Evolutionary conservation across 2,797 vertebrate species (phyloP).

Genomic region (Neosalanx taihuensis): DNA sequence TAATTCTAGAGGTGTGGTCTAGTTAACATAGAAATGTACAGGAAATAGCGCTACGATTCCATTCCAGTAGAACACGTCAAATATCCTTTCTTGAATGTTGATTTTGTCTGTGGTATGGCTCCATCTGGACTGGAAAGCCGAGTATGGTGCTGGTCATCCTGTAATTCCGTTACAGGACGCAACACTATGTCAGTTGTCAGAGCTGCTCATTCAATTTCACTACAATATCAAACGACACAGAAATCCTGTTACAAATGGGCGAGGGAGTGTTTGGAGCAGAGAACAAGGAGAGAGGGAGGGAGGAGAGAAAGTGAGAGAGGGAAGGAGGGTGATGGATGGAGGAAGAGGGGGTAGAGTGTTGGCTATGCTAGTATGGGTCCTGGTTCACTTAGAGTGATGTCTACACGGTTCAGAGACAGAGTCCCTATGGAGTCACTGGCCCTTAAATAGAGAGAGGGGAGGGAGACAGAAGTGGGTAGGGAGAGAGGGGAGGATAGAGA

Average conservation of each 20-base stretch:
- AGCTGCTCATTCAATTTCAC: slow-evolving; percentile 42
- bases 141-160: slow-evolving; percentile 26
- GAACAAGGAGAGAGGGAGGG: neutral
- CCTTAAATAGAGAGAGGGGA: slow-evolving; percentile 27
- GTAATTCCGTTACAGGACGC: slow-evolving; percentile 17
- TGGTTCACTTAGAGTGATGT: slow-evolving; percentile 27
- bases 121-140: slow-evolving; percentile 23
- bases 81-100: slow-evolving; percentile 13
- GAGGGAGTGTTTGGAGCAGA: slow-evolving; percentile 22
- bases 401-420: slow-evolving; percentile 21
- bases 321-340: slow-evolving; percentile 2
- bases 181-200: slow-evolving; percentile 47
- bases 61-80: slow-evolving; percentile 15
- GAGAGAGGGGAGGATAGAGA: neutral
- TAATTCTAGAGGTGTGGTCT: neutral
- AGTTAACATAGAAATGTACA: neutral
- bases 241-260: slow-evolving; percentile 43
- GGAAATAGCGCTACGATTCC: slow-evolving; percentile 30
- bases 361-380: slow-evolving; percentile 26
- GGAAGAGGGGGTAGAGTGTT: slow-evolving; percentile 5
- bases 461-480: neutral
- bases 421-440: slow-evolving; percentile 29
- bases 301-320: neutral
- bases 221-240: slow-evolving; percentile 17
- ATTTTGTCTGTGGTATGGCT: slow-evolving; percentile 33